Base-by-base conservation (phyloP, 1,140 invertebrate species). In the Sinella curviseta region DNA sequence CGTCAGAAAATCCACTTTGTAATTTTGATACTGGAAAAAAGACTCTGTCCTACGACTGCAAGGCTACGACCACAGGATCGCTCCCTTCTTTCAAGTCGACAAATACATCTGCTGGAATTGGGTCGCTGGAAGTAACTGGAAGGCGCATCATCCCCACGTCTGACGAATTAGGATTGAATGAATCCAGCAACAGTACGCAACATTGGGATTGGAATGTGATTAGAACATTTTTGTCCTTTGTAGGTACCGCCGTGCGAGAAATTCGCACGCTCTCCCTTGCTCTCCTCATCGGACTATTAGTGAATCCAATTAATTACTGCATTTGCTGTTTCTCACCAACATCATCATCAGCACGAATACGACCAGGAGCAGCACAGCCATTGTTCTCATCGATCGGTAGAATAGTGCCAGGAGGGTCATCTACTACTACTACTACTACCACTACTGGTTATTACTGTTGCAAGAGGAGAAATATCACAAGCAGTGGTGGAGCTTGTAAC, bases 251-350 rank as follows among this genome's bases (percentile, higher is more conserved):
- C 12, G 65, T 30, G 65, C 65, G 65, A 70, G 65, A 70, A 70
- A 70, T 70, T 70, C 31, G 65, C 65, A 70, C 65, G 55, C 34
- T 80, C n/a, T 74, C 73, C 31, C 28, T 77, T 31, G 60, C 70
- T 35, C 73, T 67, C 28, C 33, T 77, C 60, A 31, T 60, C 31
- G 48, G 70, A 57, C 24, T 67, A 39, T 77, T 73, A 80, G 76
- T 77, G 70, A 80, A 77, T 77, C 79, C 76, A 76, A 77, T 77
- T 80, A 80, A 80, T 80, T 80, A 73, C 65, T 70, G 31, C 30
- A 30, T 70, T 70, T 70, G 28, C 65, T 70, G 12, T 24, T 60
- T 14, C 55, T 60, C 55, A 17, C 57, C 79, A 20, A 60, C 74
- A 36, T 74, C 33, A 28, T 77, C 36, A 31, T 12, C 14, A 74